phyloP scores from a whole-genome alignment of 1,140 invertebrate species.

The Steinernema khuongi region DNA sequence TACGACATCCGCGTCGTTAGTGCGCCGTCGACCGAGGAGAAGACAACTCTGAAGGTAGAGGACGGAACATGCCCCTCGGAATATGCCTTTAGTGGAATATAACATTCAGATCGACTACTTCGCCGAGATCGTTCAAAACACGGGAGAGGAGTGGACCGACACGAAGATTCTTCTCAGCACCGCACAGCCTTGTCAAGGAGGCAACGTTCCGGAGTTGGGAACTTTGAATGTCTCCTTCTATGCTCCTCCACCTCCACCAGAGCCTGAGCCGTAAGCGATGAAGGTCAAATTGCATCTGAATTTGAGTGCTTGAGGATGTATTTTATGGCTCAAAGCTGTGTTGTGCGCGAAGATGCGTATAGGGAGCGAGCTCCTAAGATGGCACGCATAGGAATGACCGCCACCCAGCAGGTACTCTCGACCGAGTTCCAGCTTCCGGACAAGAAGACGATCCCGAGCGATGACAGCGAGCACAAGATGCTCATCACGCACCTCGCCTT shows the following conservation, averaged over 20 bases:
- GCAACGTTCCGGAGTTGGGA: conserved; percentile 57
- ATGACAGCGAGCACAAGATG: conserved; percentile 28
- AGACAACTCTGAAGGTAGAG: too few species aligned
- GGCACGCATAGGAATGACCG: too few species aligned
- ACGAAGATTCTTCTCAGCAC: conserved; percentile 59
- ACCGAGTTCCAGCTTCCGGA: conserved; percentile 33
- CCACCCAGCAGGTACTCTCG: background rate
- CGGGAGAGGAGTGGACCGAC: conserved; percentile 61
- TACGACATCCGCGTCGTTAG: conserved; percentile 59
- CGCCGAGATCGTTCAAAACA: conserved; percentile 58
- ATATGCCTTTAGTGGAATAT: too few species aligned
- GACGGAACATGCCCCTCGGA: too few species aligned
- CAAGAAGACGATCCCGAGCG: conserved; percentile 53
- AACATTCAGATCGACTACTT: conserved; percentile 60
- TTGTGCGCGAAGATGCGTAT: background rate
- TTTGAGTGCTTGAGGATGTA: background rate
- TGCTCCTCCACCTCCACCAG: background rate
- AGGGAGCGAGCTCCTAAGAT: background rate
- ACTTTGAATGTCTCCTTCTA: conserved; percentile 52
- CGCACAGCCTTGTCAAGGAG: conserved; percentile 60
- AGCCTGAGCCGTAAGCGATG: background rate
- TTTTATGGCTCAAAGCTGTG: background rate
- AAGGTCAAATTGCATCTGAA: conserved; percentile 5
- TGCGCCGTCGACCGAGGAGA: background rate
- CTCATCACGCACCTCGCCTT: conserved; percentile 29